Percentiles rank a stretch among this genome's conserved stretches.
Evolutionary conservation across 2,888 invertebrate species (phyloP).

Genomic region (Papilio demoleus): DNA sequence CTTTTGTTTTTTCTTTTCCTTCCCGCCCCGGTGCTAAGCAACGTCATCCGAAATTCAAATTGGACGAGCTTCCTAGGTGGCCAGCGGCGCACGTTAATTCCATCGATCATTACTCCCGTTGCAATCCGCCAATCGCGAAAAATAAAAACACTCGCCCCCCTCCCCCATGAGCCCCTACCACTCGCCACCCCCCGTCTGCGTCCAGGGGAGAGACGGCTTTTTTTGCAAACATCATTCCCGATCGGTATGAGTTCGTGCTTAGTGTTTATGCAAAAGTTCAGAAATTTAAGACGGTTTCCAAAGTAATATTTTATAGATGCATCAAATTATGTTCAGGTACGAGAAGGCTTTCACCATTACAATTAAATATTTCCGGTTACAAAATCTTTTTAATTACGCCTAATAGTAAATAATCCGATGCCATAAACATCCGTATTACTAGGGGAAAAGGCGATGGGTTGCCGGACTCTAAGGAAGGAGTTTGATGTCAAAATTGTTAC

Average conservation of each 20-base stretch:
- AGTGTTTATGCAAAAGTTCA: constrained; percentile 34
- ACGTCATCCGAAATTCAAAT: constrained; percentile 62
- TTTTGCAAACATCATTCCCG: constrained; percentile 74
- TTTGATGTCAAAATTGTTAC: neutral
- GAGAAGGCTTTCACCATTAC: neutral
- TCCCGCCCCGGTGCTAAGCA: constrained; percentile 40
- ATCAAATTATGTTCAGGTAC: too few species aligned
- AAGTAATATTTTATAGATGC: too few species aligned
- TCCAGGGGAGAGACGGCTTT: constrained; percentile 73
- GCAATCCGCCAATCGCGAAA: constrained; percentile 82
- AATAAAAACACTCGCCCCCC: constrained; percentile 79
- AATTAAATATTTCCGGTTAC: neutral
- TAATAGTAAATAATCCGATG: neutral
- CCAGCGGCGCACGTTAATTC: constrained; percentile 76
- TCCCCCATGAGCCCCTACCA: constrained; percentile 60
- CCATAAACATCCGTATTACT: neutral
- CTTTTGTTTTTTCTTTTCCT: constrained; percentile 31
- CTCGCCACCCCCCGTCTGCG: constrained; percentile 55
- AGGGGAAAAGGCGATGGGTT: neutral
- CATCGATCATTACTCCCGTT: constrained; percentile 82
- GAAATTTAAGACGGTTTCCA: neutral
- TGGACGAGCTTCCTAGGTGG: constrained; percentile 61
- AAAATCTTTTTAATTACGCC: neutral
- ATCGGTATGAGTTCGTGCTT: constrained; percentile 59
- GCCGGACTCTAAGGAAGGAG: too few species aligned